Evolutionary conservation across 2,888 invertebrate genomes (phyloP), one percentile per base, ranked within the genome.

Genomic region (Lasioglossum leucozonium): DNA sequence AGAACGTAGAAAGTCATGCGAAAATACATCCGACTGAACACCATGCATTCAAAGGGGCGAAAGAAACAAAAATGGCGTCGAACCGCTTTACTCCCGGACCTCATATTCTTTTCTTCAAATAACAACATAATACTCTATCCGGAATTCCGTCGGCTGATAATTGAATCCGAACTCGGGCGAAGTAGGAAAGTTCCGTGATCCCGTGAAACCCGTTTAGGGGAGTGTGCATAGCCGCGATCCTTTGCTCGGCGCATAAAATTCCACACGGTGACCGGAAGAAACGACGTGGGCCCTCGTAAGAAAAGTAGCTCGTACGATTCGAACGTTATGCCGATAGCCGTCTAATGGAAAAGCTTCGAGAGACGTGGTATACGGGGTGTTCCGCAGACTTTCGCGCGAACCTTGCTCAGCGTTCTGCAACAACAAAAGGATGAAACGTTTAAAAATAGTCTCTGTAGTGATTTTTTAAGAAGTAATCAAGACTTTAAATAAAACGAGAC

Each of bases 281-380:
- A 67, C 65, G 67, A 4, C 72, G 22, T 18, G 30, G 26, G 18
- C 16, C 44, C 34, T 51, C n/a, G 13, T 30, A 62, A 16, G 73
- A 16, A 40, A 76, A 69, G 83, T 69, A 78, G 67, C 69, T 71
- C 72, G 58, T 72, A 76, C 55, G 67, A 30, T 40, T 73, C 47
- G 40, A 76, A 42, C 47, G 47, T 44, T 51, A 34, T 55, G 44
- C 44, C 82, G 72, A 72, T 73, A 51, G 37, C 42, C 67, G 69
- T 42, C 81, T 81, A 84, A 86, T 86, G 78, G 76, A 79, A 82
- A 75, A 67, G 82, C 74, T 34, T 74, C 69, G 26, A 34, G 47
- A 76, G 69, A 26, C 69, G 13, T 13, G 18, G 30, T 30, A 30
- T 26, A 67, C 30, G 22, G 22, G 16, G 69, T 71, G 76, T 62